Percentiles rank a stretch among this genome's conserved stretches.
Conservation (phyloP, 2,113 vertebrate genomes). For the Pantherophis guttatus region DNA sequence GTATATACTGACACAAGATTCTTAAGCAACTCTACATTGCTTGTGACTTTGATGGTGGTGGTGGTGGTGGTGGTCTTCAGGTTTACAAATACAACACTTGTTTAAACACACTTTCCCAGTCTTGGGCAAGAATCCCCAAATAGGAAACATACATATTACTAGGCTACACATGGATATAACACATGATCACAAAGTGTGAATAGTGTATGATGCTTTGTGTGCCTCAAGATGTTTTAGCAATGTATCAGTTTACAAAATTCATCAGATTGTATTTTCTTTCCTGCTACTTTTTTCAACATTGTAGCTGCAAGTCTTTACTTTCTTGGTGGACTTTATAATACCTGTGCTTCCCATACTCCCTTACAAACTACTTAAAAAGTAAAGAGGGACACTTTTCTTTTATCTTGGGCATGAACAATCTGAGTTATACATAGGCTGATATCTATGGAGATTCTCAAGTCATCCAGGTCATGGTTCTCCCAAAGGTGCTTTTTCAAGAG, state of each 20-base stretch:
- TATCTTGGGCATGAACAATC: neutral
- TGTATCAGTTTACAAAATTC: neutral
- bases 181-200: neutral
- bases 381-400: neutral
- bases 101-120: neutral
- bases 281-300: neutral
- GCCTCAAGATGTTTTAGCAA: neutral
- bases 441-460: too few relatives aligned
- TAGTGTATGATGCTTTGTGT: neutral
- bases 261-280: neutral
- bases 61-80: neutral
- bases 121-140: neutral
- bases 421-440: neutral
- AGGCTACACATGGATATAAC: neutral
- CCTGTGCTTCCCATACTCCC: too few relatives aligned
- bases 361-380: neutral
- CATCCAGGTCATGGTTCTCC: too few relatives aligned
- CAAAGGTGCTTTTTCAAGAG: too few relatives aligned
- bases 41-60: neutral
- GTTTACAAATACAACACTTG: neutral
- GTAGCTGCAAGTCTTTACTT: neutral
- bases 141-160: neutral
- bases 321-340: neutral
- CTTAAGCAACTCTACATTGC: neutral
- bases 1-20: neutral